Evolutionary conservation across 2,888 invertebrate genomes (phyloP), one percentile per base, ranked within the genome.

Genomic region (Hypena proboscidalis): DNA sequence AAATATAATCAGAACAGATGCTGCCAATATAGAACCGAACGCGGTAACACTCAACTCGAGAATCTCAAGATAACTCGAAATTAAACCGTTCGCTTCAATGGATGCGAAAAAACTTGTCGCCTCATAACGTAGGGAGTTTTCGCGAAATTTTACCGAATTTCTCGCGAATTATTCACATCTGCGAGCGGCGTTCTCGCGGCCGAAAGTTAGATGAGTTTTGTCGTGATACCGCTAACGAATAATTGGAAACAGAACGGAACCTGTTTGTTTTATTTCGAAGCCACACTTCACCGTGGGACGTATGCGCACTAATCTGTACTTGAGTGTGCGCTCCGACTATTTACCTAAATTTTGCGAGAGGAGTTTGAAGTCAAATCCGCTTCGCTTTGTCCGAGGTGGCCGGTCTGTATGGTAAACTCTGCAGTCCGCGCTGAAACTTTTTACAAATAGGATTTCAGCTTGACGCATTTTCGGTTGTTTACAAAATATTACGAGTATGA

Each of bases 141-240:
- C 52, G 46, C 40, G 31, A 56, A 66, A 60, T 60, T 67, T 52
- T 49, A 42, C 35, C 36, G 21, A 59, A 66, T 57, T 58, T 61
- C 40, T 42, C 31, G 29, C 46, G 66, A 71, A 74, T 74, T 73
- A 75, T 77, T 72, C 69, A 65, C 74, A 70, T 73, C 66, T 71
- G 67, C 62, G 58, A 48, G 56, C 48, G 59, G 58, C 58, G 52
- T 52, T 26, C 45, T 62, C 56, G 55, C 58, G 61, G 48, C 35
- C 63, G 43, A 67, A 82, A 83, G 80, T 83, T 83, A 80, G 80
- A 83, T 82, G 82, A 81, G 83, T 80, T 84, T 69, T 65, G 73
- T 70, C 71, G 63, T 66, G 69, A 65, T 67, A 67, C 67, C 55
- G 46, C 47, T 53, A 46, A 53, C 55, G 74, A 69, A 74, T 83